Conservation (phyloP, 2,888 invertebrate species). For the Drosophila stalkeri region DNA sequence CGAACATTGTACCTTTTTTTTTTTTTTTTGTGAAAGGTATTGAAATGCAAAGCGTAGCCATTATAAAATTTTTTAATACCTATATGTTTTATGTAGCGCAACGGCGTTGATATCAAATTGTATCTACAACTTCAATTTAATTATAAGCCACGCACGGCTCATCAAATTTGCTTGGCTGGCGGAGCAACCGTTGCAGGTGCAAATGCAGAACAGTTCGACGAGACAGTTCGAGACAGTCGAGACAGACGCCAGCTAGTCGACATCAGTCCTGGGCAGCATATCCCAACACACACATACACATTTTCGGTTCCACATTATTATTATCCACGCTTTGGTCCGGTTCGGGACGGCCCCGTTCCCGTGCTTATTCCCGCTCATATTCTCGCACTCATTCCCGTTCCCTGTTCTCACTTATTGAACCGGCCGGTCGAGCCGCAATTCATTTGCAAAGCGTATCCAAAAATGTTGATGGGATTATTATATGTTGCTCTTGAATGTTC, state of each 20-base stretch:
- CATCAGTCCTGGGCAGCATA: conserved; percentile 55
- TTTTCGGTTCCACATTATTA: conserved; percentile 81
- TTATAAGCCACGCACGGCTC: conserved; percentile 73
- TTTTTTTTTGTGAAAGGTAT: conserved; percentile 21
- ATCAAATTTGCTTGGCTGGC: conserved; percentile 68
- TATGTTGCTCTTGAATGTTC: conserved; percentile 66
- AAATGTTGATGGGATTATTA: conserved; percentile 82
- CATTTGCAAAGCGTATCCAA: conserved; percentile 81
- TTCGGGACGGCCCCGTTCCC: conserved; percentile 29
- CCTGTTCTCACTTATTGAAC: conserved; percentile 47
- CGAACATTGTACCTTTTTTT: not conserved
- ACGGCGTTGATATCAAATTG: conserved; percentile 68
- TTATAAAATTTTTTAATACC: conserved; percentile 31
- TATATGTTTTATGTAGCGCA: conserved; percentile 69
- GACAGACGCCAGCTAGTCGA: conserved; percentile 33
- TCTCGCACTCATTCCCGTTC: conserved; percentile 6
- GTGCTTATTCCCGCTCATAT: conserved; percentile 22
- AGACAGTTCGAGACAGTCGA: conserved; percentile 6
- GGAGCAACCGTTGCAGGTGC: conserved; percentile 69
- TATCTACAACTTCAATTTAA: conserved; percentile 78
- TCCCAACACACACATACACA: conserved; percentile 61
- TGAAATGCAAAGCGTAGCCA: conserved; percentile 44
- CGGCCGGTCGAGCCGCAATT: conserved; percentile 61
- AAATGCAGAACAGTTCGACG: conserved; percentile 62
- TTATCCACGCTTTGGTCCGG: conserved; percentile 67